phyloP scores from a whole-genome alignment of 2,113 vertebrate species.

The Muscicapa adusta region DNA sequence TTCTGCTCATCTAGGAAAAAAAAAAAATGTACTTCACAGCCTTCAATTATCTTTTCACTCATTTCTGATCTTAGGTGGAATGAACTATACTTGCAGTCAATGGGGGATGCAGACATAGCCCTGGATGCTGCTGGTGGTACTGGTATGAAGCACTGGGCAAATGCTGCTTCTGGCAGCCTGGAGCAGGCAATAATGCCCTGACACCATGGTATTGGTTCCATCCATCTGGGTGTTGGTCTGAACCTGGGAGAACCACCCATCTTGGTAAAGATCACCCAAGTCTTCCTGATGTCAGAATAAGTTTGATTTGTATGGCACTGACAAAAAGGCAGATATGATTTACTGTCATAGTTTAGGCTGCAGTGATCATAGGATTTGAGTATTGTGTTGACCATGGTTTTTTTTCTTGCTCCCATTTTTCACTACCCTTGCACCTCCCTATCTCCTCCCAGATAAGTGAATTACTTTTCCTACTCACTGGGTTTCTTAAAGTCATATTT shows the following conservation, averaged over 20 bases:
- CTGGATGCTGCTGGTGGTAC: not conserved
- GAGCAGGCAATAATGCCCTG: not conserved
- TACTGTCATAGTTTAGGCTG: not conserved
- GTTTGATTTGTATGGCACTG: not conserved
- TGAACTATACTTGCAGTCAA: not conserved
- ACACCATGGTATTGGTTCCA: not conserved
- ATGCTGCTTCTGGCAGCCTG: not conserved
- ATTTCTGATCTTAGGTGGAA: not conserved
- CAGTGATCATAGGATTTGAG: rapidly evolving
- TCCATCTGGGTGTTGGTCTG: not conserved
- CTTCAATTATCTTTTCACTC: not conserved
- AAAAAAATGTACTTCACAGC: not conserved
- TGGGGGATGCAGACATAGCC: not conserved
- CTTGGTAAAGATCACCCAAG: not conserved
- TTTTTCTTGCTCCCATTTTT: not conserved
- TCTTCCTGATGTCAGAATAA: not conserved
- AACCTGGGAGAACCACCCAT: not conserved
- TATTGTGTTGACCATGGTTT: not conserved
- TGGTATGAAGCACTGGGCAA: not conserved
- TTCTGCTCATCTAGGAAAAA: not conserved
- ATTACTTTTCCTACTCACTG: not conserved
- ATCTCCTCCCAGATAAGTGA: not conserved
- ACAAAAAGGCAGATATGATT: not conserved
- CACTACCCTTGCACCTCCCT: not conserved
- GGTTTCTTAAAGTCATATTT: not conserved